Conservation (phyloP, 2,113 vertebrate species). For the Ibidorhyncha struthersii region DNA sequence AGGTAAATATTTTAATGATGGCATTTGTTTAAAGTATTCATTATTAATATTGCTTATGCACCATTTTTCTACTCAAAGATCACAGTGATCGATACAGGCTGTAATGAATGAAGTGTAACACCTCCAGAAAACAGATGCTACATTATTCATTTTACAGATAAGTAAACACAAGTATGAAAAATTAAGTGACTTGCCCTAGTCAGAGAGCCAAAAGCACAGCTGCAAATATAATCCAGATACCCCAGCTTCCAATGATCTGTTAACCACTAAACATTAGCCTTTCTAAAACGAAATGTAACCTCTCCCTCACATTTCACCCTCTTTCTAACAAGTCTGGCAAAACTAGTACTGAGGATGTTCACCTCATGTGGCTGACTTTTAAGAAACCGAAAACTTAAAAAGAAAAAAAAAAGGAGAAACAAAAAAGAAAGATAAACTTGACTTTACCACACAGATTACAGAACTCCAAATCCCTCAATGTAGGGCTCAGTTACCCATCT, state of each 20-base stretch:
- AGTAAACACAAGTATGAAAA: constrained; percentile 45
- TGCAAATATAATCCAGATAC: constrained; percentile 44
- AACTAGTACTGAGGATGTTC: background rate
- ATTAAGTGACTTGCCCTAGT: constrained; percentile 45
- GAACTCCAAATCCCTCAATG: background rate
- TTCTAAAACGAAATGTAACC: background rate
- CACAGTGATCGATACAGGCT: background rate
- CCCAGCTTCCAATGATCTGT: background rate
- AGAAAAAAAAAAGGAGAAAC: background rate
- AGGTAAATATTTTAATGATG: background rate
- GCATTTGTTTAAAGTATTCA: background rate
- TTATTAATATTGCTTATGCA: background rate
- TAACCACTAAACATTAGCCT: constrained; percentile 4
- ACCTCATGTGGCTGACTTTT: background rate
- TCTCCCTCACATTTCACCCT: background rate
- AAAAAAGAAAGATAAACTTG: background rate
- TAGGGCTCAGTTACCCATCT: background rate
- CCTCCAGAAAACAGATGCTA: constrained; percentile 32
- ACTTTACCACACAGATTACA: fast-evolving
- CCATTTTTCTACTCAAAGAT: background rate
- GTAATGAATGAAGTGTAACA: constrained; percentile 6
- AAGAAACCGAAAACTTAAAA: background rate
- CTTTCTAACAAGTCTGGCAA: background rate
- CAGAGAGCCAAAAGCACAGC: constrained; percentile 54
- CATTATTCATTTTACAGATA: constrained; percentile 23